phyloP scores from a whole-genome alignment of 2,113 vertebrate genomes.

The Sebastes schlegelii region DNA sequence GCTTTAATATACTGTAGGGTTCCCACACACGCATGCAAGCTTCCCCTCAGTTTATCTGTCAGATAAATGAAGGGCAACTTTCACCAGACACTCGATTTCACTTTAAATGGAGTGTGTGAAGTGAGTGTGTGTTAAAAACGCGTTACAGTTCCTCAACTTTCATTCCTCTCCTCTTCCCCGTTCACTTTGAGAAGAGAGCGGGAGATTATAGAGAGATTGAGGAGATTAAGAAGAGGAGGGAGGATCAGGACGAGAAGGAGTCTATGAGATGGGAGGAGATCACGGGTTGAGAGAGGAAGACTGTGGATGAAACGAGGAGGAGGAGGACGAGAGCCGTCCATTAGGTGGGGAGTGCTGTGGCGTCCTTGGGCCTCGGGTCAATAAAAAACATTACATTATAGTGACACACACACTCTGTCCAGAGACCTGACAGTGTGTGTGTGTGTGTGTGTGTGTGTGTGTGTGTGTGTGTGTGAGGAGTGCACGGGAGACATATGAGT shows the following conservation, averaged over 20 bases:
- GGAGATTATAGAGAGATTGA: slow-evolving; percentile 50
- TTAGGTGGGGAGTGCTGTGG: slow-evolving; percentile 23
- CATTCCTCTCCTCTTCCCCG: slow-evolving; percentile 19
- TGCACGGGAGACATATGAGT: slow-evolving; percentile 58
- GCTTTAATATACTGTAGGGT: not conserved
- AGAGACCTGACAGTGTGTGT: slow-evolving; percentile 28
- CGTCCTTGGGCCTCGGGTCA: slow-evolving; percentile 71
- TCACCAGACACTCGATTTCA: slow-evolving; percentile 33
- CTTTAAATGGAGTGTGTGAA: slow-evolving; percentile 18
- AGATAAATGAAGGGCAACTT: slow-evolving; percentile 9
- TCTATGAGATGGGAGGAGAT: slow-evolving; percentile 24
- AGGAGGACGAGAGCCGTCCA: slow-evolving; percentile 14
- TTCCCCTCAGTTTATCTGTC: slow-evolving; percentile 25
- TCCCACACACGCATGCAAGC: not conserved
- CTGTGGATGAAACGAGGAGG: slow-evolving; percentile 18
- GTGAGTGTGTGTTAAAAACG: slow-evolving; percentile 8
- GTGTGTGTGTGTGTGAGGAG: not conserved
- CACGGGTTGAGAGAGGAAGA: not conserved
- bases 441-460: slow-evolving; percentile 20
- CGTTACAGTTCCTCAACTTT: slow-evolving; percentile 9
- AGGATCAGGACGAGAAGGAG: slow-evolving; percentile 27
- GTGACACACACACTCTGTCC: slow-evolving; percentile 38
- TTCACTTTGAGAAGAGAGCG: slow-evolving; percentile 25
- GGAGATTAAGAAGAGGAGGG: slow-evolving; percentile 42
- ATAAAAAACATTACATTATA: slow-evolving; percentile 69